Evolutionary conservation across 2,113 vertebrate genomes (phyloP).

Genomic region (Dromiciops gliroides): DNA sequence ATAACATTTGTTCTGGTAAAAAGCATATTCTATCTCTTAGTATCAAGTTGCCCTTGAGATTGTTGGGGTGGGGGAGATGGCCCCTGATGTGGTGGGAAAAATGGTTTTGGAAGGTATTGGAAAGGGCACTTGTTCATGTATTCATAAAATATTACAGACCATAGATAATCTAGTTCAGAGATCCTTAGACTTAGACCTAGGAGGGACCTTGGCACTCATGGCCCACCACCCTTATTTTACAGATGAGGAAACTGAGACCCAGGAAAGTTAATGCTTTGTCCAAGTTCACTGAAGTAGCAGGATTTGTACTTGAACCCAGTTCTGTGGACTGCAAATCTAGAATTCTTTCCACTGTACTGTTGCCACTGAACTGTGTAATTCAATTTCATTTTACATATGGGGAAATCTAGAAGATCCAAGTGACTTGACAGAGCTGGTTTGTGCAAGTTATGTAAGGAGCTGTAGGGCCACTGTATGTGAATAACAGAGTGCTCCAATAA

Average conservation of each 20-base stretch:
- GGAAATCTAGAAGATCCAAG: not conserved
- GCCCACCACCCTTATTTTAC: not conserved
- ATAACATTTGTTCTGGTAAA: not conserved
- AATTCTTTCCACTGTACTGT: not conserved
- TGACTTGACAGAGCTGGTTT: not conserved
- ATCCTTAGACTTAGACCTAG: not conserved
- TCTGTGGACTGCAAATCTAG: not conserved
- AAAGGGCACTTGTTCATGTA: too few species aligned
- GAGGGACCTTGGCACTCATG: not conserved
- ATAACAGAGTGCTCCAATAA: not conserved
- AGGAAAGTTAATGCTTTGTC: not conserved
- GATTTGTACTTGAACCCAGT: not conserved
- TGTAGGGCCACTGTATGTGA: not conserved
- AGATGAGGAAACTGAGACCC: not conserved
- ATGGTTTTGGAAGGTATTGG: not conserved
- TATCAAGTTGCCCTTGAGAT: not conserved
- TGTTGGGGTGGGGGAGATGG: not conserved
- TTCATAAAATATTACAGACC: too few species aligned
- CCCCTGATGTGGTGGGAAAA: not conserved
- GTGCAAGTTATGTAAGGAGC: not conserved
- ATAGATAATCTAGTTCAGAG: not conserved
- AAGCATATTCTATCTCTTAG: not conserved
- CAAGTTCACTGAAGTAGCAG: not conserved
- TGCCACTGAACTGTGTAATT: not conserved
- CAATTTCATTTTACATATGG: not conserved